These are phyloP conservation scores for Microcebus lehilahytsara DNA, from an alignment of 2,113 vertebrate species.

Conservation along the genomic window DNA sequence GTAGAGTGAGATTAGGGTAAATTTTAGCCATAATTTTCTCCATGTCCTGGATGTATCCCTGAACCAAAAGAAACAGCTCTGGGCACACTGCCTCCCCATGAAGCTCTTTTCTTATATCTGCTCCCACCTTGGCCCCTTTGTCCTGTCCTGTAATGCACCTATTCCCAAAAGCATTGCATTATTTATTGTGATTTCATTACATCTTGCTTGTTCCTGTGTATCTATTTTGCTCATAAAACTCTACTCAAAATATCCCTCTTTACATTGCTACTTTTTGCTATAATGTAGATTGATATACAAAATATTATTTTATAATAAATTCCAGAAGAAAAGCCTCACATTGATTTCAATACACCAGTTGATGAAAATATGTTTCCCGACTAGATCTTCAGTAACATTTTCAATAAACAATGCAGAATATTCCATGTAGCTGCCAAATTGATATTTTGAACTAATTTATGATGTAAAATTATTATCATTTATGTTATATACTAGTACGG, in stretches of 20 bases:
- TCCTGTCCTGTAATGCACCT: not conserved
- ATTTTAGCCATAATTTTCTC: no score
- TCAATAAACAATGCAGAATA: not conserved
- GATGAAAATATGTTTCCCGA: not conserved
- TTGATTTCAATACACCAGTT: not conserved
- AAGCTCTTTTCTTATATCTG: not conserved
- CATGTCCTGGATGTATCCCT: not conserved
- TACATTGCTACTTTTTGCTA: not conserved
- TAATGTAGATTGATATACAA: not conserved
- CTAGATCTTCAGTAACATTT: not conserved
- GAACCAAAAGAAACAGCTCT: not conserved
- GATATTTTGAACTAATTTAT: not conserved
- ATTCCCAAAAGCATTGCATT: not conserved
- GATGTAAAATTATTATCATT: not conserved
- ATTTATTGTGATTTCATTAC: not conserved
- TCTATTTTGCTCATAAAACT: not conserved
- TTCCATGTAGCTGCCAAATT: not conserved
- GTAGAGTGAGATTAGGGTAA: no score
- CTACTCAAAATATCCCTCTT: not conserved
- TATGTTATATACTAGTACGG: not conserved
- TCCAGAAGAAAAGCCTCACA: not conserved
- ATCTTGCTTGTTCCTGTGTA: not conserved
- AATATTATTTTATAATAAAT: not conserved
- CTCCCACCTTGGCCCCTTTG: not conserved
- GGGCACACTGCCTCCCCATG: accelerated